Base-by-base conservation (phyloP, 1,140 invertebrate genomes). In the Hydropsyche tenuis region DNA sequence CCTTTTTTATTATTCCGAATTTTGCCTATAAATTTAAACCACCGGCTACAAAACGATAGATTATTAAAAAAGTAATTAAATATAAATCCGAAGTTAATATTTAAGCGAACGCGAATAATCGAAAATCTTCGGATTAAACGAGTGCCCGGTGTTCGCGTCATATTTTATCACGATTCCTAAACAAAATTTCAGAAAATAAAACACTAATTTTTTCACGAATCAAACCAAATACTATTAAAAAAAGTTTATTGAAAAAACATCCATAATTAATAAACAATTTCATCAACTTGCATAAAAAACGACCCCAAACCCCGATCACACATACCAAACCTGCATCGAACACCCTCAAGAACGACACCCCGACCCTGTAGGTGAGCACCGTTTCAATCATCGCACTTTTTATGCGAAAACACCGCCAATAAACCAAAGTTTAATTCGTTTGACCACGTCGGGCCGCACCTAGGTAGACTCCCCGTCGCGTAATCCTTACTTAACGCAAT, bases 401-500 rank as follows among this genome's bases (percentile, higher is more conserved):
- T 37, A n/a, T n/a, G n/a, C n/a, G n/a, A n/a, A n/a, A n/a, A n/a
- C n/a, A 46, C 45, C 45, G 11, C 45, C 20, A 20, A 18, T 53
- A 20, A 53, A 53, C n/a, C 9, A 5, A 53, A 53, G 48, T 53
- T 53, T 18, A 53, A 53, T 53, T 16, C 48, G 16, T 53, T 53
- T 53, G 48, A 53, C 48, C 48, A 53, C 20, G n/a, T n/a, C n/a
- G 60, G 60, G 60, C 60, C 25, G 60, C 23, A 60, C 14, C 1
- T 43, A 65, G 56, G 56, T 25, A 60, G 56, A 11, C 56, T 11
- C 43, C 18, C 37, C 45, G 12, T 20, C 48, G 56, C 20, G 56
- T 60, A 60, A 51, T 51, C 65, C 56, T 72, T 43, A 30, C 56
- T 62, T 62, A 72, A 72, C 53, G 69, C 56, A 72, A 72, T 72